These are phyloP conservation scores for Chirona hameri DNA, from an alignment of 2,888 invertebrate species.

Conservation along the genomic window DNA sequence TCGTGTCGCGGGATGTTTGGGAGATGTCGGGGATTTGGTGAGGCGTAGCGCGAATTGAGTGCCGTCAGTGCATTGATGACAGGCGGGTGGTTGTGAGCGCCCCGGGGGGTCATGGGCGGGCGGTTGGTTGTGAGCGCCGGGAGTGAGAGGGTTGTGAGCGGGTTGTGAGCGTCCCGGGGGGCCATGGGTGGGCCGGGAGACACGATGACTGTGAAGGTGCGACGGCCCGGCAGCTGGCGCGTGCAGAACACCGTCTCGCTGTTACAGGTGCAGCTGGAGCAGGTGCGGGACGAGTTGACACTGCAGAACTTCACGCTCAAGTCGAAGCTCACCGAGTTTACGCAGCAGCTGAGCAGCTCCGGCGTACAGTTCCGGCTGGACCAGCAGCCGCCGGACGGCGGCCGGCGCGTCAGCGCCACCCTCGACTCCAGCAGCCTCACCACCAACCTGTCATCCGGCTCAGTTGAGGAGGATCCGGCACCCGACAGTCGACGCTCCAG, in stretches of 20 bases:
- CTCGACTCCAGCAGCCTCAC: constrained; percentile 34
- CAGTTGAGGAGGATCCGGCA: constrained; percentile 32
- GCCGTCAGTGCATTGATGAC: too few species aligned
- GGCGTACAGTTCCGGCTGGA: constrained; percentile 43
- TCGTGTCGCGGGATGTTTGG: too few species aligned
- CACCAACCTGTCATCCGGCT: neutral
- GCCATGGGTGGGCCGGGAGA: neutral
- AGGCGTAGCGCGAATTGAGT: too few species aligned
- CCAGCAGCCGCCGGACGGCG: constrained; percentile 36
- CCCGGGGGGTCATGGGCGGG: neutral
- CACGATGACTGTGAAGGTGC: neutral
- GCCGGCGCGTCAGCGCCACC: constrained; percentile 30
- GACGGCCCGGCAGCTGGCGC: neutral
- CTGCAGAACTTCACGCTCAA: constrained; percentile 44
- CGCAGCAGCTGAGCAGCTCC: constrained; percentile 42
- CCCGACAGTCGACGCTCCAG: constrained; percentile 40
- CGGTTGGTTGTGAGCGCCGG: too few species aligned
- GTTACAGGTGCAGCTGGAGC: constrained; percentile 44
- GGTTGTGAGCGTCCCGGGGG: too few species aligned
- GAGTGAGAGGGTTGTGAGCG: too few species aligned
- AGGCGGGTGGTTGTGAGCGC: too few species aligned
- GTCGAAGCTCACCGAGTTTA: constrained; percentile 43
- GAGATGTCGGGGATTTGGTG: too few species aligned
- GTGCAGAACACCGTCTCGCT: neutral
- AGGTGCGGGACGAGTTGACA: constrained; percentile 44